Evolutionary conservation across 1,140 invertebrate species (phyloP).

Genomic region (Bombyx mandarina): DNA sequence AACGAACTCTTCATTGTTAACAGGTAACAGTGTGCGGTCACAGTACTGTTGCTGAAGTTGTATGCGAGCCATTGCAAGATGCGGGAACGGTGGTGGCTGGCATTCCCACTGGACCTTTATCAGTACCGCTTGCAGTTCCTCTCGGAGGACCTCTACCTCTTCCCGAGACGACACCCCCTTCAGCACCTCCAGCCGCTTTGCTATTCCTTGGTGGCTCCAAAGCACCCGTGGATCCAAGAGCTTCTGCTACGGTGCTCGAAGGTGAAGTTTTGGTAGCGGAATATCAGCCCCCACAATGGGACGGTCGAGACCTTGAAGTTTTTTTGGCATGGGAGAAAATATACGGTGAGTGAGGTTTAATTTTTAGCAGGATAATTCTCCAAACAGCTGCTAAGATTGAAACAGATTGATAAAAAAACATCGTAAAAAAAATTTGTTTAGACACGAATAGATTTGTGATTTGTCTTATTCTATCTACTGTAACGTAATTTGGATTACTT

Average conservation of each 20-base stretch:
- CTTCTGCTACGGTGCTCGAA: constrained; percentile 71
- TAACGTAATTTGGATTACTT: no score
- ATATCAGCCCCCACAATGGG: constrained; percentile 70
- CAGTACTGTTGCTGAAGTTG: constrained; percentile 53
- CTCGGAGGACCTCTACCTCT: constrained; percentile 37
- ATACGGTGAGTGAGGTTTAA: constrained; percentile 45
- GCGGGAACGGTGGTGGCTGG: constrained; percentile 46
- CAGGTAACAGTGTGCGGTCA: constrained; percentile 56
- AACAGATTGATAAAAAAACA: no score
- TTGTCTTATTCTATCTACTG: no score
- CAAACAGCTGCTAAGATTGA: no score
- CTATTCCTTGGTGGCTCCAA: constrained; percentile 76
- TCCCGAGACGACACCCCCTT: constrained; percentile 22
- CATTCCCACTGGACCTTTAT: constrained; percentile 41
- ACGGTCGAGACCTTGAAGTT: constrained; percentile 57
- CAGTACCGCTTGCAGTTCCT: constrained; percentile 35
- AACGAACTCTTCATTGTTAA: constrained; percentile 15
- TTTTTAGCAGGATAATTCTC: no score
- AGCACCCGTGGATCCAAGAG: constrained; percentile 73
- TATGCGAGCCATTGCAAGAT: constrained; percentile 50
- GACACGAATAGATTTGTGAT: no score
- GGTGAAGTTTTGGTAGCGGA: constrained; percentile 76
- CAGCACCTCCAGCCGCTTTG: constrained; percentile 67
- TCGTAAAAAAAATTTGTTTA: no score
- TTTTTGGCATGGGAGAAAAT: constrained; percentile 65